Conservation (phyloP, 2,797 vertebrate genomes). For the Myotis planiceps region DNA sequence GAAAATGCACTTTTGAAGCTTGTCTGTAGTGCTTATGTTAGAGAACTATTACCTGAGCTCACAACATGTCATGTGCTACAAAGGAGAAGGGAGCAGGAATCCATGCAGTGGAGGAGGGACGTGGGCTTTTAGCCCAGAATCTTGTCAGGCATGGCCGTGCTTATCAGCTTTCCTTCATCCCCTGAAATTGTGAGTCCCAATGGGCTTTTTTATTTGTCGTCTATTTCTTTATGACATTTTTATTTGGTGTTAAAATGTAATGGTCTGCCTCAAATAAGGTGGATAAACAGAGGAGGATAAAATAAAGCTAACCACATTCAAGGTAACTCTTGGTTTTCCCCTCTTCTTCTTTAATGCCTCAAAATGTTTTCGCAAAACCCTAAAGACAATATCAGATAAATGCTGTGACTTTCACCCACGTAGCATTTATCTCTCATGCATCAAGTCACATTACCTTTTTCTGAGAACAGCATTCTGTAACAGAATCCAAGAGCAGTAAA, state of each 20-base stretch:
- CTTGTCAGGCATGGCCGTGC: not conserved
- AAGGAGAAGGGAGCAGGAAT: not conserved
- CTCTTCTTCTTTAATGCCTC: not conserved
- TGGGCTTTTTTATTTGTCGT: conserved; percentile 20
- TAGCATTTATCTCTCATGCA: not conserved
- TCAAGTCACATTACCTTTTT: not conserved
- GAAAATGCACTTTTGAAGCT: not conserved
- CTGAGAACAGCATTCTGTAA: not conserved
- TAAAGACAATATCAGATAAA: not conserved
- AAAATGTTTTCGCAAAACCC: not conserved
- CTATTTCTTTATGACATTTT: conserved; percentile 56
- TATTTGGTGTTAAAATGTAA: conserved; percentile 66
- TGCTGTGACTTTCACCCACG: not conserved
- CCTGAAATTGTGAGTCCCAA: not conserved
- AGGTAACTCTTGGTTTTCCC: not conserved
- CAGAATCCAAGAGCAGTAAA: not conserved
- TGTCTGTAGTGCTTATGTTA: not conserved
- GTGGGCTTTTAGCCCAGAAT: conserved; percentile 31
- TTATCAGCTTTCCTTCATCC: not conserved
- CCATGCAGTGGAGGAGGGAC: not conserved
- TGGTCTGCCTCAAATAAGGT: conserved; percentile 17
- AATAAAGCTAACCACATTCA: not conserved
- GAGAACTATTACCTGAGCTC: not conserved
- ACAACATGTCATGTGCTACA: not conserved
- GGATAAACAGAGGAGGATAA: conserved; percentile 13